Conservation (phyloP, 2,888 invertebrate genomes). For the Drosophila picticornis region DNA sequence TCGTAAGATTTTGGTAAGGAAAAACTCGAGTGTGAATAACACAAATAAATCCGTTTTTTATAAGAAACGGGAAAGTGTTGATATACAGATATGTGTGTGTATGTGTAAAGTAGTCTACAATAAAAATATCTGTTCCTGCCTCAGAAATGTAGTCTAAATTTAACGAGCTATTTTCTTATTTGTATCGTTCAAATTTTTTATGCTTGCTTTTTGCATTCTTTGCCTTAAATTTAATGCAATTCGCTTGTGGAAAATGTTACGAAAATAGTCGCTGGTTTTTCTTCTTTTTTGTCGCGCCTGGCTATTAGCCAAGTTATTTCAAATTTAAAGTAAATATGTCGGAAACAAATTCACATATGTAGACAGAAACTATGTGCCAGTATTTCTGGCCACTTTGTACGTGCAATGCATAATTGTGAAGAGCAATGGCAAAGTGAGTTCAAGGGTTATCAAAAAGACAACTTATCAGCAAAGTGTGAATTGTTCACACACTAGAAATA, state of each 20-base stretch:
- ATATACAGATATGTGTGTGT: neutral
- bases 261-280: conserved; percentile 40
- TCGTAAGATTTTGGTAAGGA: conserved; percentile 5
- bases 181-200: conserved; percentile 5
- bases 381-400: conserved; percentile 1
- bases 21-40: neutral
- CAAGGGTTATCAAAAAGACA: conserved; percentile 27
- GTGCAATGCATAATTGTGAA: conserved; percentile 5
- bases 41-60: neutral
- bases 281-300: conserved; percentile 6
- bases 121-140: neutral
- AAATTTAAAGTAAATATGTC: conserved; percentile 39
- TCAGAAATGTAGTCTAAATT: conserved; percentile 23
- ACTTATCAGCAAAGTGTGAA: conserved; percentile 21
- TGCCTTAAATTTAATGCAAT: conserved; percentile 28
- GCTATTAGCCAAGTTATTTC: conserved; percentile 39
- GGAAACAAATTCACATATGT: conserved; percentile 1
- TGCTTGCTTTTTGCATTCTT: conserved; percentile 19
- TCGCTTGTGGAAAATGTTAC: conserved; percentile 43
- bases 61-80: neutral
- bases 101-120: neutral
- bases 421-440: conserved; percentile 2
- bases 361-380: neutral
- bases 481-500: neutral
- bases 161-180: conserved; percentile 32